A percentile compares a stretch with the other conserved stretches of the same genome.
Evolutionary conservation across 2,113 vertebrate species (phyloP).

Genomic region (Megatriorchis doriae): DNA sequence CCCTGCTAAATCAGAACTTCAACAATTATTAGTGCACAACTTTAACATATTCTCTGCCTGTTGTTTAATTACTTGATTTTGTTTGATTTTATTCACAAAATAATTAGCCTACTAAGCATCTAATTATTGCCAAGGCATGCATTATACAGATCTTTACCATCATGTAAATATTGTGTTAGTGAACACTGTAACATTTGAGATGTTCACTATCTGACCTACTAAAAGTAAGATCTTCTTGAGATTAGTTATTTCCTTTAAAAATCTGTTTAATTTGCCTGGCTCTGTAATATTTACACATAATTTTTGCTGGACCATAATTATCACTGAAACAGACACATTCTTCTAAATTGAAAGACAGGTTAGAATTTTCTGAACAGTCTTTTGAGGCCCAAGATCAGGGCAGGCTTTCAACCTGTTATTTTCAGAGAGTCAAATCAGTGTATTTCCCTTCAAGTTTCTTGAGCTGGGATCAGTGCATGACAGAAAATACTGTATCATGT

Average conservation of each 20-base stretch:
- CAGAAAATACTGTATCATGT: background rate
- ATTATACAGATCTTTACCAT: background rate
- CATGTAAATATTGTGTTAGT: background rate
- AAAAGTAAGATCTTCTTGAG: background rate
- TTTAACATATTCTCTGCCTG: background rate
- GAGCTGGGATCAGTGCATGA: background rate
- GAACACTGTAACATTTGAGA: background rate
- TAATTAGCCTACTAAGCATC: conserved; percentile 33
- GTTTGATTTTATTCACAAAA: conserved; percentile 59
- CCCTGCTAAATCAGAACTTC: background rate
- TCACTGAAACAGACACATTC: background rate
- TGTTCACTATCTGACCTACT: background rate
- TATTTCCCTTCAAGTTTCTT: background rate
- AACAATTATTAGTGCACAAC: background rate
- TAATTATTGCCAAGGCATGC: background rate
- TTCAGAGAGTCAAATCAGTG: background rate
- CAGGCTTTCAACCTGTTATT: background rate
- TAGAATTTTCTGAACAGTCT: background rate
- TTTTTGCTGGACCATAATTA: background rate
- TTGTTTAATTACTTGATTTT: conserved; percentile 44
- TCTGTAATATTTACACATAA: background rate
- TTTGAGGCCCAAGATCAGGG: background rate
- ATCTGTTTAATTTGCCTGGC: background rate
- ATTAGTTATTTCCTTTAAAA: background rate
- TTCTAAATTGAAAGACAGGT: background rate